Evolutionary conservation across 1,140 invertebrate genomes (phyloP).

Genomic region (Pissodes strobi): DNA sequence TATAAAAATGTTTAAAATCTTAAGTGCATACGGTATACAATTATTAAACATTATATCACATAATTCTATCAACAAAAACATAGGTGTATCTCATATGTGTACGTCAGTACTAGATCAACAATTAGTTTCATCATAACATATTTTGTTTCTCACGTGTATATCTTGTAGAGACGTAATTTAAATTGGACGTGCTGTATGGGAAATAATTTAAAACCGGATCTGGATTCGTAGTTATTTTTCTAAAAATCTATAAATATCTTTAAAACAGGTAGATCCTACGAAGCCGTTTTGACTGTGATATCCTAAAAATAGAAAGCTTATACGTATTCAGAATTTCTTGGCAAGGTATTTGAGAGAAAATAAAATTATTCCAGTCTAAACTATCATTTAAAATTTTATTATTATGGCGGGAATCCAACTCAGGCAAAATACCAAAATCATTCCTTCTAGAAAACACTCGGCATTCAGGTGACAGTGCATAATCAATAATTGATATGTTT

Average conservation of each 20-base stretch:
- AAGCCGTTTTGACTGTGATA: constrained; percentile 8
- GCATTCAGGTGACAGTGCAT: constrained; percentile 27
- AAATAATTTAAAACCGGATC: too few species aligned
- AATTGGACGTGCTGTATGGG: too few species aligned
- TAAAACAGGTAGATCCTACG: constrained; percentile 1
- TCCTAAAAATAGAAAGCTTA: constrained; percentile 14
- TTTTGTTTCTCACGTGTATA: too few species aligned
- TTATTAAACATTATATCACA: too few species aligned
- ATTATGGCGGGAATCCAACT: constrained; percentile 34
- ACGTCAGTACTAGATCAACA: too few species aligned
- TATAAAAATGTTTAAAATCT: too few species aligned
- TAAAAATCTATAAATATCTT: constrained; percentile 1
- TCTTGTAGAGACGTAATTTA: too few species aligned
- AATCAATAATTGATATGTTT: too few species aligned
- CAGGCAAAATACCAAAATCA: constrained; percentile 21
- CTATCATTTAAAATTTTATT: constrained; percentile 15
- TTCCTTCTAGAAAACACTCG: constrained; percentile 15
- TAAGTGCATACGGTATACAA: too few species aligned
- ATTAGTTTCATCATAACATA: too few species aligned
- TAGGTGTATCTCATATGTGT: too few species aligned
- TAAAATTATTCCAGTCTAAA: constrained; percentile 11
- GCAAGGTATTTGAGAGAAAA: neutral
- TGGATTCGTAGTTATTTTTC: neutral
- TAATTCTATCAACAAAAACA: too few species aligned
- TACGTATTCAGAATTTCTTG: neutral